These are phyloP conservation scores for Trichonephila inaurata DNA, from an alignment of 1,140 invertebrate species.

Conservation along the genomic window DNA sequence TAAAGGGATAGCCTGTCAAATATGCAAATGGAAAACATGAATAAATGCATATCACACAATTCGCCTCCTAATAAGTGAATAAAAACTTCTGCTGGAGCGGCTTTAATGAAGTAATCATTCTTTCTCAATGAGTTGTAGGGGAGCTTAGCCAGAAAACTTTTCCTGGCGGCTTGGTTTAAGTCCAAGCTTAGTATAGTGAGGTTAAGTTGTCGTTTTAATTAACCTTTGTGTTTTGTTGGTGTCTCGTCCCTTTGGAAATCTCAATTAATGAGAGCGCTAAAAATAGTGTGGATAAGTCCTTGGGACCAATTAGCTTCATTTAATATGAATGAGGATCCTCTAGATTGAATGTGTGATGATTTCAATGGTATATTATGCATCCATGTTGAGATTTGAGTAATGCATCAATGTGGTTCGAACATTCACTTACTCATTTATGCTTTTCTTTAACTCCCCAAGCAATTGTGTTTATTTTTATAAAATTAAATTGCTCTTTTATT, in stretches of 20 bases:
- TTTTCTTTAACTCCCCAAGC: too few species aligned
- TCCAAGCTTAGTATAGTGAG: neutral
- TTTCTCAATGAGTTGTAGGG: constrained; percentile 1
- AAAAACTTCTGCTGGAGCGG: constrained; percentile 32
- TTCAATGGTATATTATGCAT: too few species aligned
- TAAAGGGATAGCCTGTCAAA: constrained; percentile 56
- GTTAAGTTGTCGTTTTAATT: neutral
- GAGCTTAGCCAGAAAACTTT: neutral
- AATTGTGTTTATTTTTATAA: too few species aligned
- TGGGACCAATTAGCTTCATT: too few species aligned
- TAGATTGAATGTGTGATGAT: too few species aligned
- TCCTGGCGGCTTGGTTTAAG: constrained; percentile 1
- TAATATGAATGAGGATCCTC: too few species aligned
- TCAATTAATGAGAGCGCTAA: neutral
- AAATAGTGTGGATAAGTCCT: too few species aligned
- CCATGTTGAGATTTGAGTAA: too few species aligned
- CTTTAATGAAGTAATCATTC: constrained; percentile 58
- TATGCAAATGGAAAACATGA: constrained; percentile 67
- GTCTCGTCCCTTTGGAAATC: neutral
- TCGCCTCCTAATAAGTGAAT: constrained; percentile 51
- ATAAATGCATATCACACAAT: constrained; percentile 65
- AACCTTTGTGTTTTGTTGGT: neutral
- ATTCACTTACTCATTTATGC: too few species aligned
- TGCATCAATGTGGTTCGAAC: too few species aligned
- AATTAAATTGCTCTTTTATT: too few species aligned